A percentile compares a stretch with the other conserved stretches of the same genome.
Conservation (phyloP, 2,888 invertebrate genomes). For the Cinara cedri region DNA sequence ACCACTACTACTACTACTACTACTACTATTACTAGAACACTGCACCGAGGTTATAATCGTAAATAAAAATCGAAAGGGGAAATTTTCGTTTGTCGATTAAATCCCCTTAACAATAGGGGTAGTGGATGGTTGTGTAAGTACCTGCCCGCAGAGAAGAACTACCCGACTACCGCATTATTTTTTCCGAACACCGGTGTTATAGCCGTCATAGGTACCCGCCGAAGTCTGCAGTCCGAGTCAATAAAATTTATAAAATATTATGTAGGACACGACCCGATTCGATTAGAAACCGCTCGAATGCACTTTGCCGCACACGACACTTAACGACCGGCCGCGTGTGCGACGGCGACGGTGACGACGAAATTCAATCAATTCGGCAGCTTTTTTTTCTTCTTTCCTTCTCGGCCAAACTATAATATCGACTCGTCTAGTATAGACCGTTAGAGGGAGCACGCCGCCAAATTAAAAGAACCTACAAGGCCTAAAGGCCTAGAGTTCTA, state of each 20-base stretch:
- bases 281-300: constrained; percentile 42
- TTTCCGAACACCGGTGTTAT: no score
- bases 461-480: no score
- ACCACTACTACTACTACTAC: no score
- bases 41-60: constrained; percentile 7
- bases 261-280: constrained; percentile 44
- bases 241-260: constrained; percentile 16
- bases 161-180: neutral
- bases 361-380: constrained; percentile 44
- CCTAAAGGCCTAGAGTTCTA: no score
- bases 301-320: constrained; percentile 39
- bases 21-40: no score
- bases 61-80: constrained; percentile 16
- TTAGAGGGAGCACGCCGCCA: no score
- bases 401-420: no score
- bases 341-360: neutral
- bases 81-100: neutral
- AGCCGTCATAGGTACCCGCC: no score
- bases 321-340: constrained; percentile 44
- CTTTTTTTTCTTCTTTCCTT: neutral
- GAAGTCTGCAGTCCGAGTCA: constrained; percentile 1
- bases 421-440: no score
- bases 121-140: no score
- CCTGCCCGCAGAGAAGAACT: neutral
- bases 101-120: neutral